Evolutionary conservation across 2,888 invertebrate species (phyloP), one percentile per base, ranked within the genome.

Genomic region (Drosophila koepferae): DNA sequence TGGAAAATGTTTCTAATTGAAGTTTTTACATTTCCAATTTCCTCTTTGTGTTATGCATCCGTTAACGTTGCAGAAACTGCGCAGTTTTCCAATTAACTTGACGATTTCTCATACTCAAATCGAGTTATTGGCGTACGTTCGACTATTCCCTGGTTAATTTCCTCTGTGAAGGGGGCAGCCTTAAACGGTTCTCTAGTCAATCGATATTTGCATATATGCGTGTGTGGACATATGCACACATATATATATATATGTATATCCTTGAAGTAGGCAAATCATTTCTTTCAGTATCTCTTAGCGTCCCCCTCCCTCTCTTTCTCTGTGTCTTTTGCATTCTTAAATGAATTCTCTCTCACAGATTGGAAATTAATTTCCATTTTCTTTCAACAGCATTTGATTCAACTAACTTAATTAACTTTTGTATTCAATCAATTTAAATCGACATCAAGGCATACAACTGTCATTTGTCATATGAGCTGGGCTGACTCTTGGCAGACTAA

Each of bases 21-120:
- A 38, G 40, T 23, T 7, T 23, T 6, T 28, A 16, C 20, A 41
- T 28, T 41, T 55, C 28, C n/a, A 4, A n/a, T 55, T 41, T 55
- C 55, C 41, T 41, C 41, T 41, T 55, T 28, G 55, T 18, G 41
- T 1, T 38, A n/a, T n/a, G 55, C 41, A 41, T 55, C 41, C 41
- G 41, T 7, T 12, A 55, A 55, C n/a, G 55, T 28, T 41, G 55
- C n/a, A 41, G 10, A 10, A 28, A n/a, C 28, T 55, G 23, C 40
- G 40, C 40, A 55, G n/a, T 40, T 40, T n/a, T n/a, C 23, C 38
- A 38, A 53, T 20, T 16, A 20, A 16, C 34, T 8, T 16, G 7
- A 16, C 8, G 20, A 14, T 8, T 20, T 34, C n/a, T 1, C 34
- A 3, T 12, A 10, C 51, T 18, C 7, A 12, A 20, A 14, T 23